phyloP scores from a whole-genome alignment of 2,797 vertebrate species.

The Lateolabrax maculatus region DNA sequence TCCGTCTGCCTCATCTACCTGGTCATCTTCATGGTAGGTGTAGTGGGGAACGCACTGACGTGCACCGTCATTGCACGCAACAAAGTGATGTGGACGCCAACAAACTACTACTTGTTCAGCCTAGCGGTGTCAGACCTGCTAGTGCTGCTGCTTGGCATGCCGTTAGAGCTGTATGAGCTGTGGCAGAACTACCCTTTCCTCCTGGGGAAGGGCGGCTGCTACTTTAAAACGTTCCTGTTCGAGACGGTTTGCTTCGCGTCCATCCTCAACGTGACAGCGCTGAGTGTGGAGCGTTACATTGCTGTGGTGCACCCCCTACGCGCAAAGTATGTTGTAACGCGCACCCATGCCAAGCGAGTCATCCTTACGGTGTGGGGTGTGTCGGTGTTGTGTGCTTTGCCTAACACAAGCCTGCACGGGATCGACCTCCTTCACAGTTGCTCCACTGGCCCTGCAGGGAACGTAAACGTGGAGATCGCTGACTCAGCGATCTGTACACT shows the following conservation, averaged over 20 bases:
- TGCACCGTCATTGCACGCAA: conserved; percentile 91
- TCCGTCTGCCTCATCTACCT: conserved; percentile 91
- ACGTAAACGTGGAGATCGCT: conserved; percentile 73
- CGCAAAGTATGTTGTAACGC: conserved; percentile 92
- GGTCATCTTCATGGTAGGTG: conserved; percentile 91
- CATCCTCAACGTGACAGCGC: conserved; percentile 93
- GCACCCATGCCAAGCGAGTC: conserved; percentile 89
- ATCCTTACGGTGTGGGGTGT: conserved; percentile 90
- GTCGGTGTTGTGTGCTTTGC: conserved; percentile 91
- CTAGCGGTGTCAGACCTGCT: conserved; percentile 94
- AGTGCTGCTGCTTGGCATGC: conserved; percentile 94
- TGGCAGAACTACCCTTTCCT: conserved; percentile 96
- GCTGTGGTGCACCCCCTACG: conserved; percentile 94
- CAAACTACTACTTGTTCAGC: conserved; percentile 97
- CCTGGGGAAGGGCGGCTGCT: conserved; percentile 89
- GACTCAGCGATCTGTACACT: conserved; percentile 88
- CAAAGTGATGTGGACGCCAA: conserved; percentile 94
- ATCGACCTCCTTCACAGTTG: conserved; percentile 81
- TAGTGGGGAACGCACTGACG: conserved; percentile 91
- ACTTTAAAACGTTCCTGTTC: conserved; percentile 93
- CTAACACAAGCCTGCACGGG: conserved; percentile 94
- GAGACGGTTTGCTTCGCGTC: conserved; percentile 96
- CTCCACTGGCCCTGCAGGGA: conserved; percentile 34
- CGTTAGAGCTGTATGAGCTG: conserved; percentile 94
- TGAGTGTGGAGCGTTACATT: conserved; percentile 95